Evolutionary conservation across 2,113 vertebrate genomes (phyloP).

Genomic region (Nettapus auritus): DNA sequence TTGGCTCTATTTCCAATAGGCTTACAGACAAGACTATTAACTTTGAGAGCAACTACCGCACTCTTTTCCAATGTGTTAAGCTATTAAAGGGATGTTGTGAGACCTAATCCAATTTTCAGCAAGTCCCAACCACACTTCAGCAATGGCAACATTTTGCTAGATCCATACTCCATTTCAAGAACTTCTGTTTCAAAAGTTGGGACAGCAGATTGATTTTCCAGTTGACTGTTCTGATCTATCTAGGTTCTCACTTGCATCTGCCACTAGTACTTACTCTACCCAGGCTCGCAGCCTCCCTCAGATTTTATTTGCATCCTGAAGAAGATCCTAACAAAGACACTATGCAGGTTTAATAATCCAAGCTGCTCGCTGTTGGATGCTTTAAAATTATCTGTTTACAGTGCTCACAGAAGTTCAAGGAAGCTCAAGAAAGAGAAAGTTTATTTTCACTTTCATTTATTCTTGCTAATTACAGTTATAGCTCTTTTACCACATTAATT

Average conservation of each 20-base stretch:
- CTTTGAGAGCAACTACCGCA: not conserved
- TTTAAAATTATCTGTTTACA: not conserved
- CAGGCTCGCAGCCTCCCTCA: not conserved
- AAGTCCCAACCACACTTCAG: not conserved
- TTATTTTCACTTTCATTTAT: not conserved
- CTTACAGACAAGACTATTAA: not conserved
- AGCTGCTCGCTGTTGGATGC: not conserved
- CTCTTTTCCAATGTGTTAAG: not conserved
- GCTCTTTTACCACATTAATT: not conserved
- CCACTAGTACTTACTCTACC: not conserved
- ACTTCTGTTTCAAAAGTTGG: not conserved
- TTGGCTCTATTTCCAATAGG: not conserved
- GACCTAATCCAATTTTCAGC: not conserved
- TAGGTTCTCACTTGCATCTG: not conserved
- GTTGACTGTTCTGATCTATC: not conserved
- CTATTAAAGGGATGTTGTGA: not conserved
- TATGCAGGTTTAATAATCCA: not conserved
- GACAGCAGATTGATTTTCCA: not conserved
- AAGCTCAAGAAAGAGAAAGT: not conserved
- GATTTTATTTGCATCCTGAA: not conserved
- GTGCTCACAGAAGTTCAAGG: not conserved
- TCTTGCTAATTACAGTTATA: not conserved
- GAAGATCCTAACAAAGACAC: not conserved
- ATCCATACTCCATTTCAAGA: not conserved
- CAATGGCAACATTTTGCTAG: not conserved